Evolutionary conservation across 2,888 invertebrate genomes (phyloP).

Genomic region (Rhingia rostrata): DNA sequence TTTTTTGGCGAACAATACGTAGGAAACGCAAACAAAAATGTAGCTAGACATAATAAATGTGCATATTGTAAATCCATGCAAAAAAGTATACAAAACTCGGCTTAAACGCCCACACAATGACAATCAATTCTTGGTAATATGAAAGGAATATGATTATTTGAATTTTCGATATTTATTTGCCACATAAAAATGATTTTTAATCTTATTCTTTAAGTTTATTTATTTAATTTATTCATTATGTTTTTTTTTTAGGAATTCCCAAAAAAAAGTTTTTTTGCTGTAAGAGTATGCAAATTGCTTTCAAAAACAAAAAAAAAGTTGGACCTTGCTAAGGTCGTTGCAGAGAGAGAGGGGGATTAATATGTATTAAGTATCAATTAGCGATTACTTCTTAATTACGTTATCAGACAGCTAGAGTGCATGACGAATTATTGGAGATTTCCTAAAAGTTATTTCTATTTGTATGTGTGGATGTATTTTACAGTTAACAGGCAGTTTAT

Average conservation of each 20-base stretch:
- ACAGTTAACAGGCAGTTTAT: neutral
- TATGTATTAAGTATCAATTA: conserved; percentile 24
- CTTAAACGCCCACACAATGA: conserved; percentile 16
- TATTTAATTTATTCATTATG: conserved; percentile 33
- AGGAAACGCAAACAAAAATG: neutral
- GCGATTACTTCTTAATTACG: conserved; percentile 29
- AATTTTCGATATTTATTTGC: conserved; percentile 19
- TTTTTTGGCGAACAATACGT: conserved; percentile 15
- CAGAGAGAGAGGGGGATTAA: neutral
- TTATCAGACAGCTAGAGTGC: conserved; percentile 32
- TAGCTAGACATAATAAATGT: neutral
- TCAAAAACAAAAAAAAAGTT: neutral
- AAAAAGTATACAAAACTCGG: neutral
- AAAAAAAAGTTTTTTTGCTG: neutral
- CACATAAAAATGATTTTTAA: conserved; percentile 20
- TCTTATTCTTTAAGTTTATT: conserved; percentile 12
- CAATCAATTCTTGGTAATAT: conserved; percentile 1
- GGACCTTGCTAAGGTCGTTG: conserved; percentile 2
- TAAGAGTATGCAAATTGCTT: neutral
- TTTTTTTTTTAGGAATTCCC: conserved; percentile 34
- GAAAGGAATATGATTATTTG: neutral
- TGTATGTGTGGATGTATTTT: neutral
- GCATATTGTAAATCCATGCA: conserved; percentile 13
- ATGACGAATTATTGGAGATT: conserved; percentile 25
- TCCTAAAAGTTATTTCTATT: neutral